Evolutionary conservation across 1,140 invertebrate genomes (phyloP), one percentile per base, ranked within the genome.

Genomic region (Ganaspis sp.): DNA sequence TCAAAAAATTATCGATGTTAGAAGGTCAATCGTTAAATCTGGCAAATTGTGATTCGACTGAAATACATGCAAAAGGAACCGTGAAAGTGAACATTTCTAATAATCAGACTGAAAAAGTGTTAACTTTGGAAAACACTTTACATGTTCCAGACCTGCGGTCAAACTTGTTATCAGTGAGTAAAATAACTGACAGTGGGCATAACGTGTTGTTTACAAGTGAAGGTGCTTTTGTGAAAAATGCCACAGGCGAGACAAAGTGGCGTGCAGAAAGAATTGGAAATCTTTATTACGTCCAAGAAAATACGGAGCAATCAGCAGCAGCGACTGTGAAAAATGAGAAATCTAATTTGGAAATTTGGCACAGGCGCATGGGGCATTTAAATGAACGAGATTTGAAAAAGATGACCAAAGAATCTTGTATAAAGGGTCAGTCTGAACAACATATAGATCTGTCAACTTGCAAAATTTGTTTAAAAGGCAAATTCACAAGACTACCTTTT

Each of bases 311-410:
- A 12, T 34, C 29, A 0, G 37, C 34, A 49, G 4, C 19, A 11
- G 71, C n/a, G 42, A 74, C 37, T 49, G 75, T 64, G 21, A 72
- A 73, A 12, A 38, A 29, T n/a, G 38, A 69, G 26, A 34, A 29
- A 38, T 34, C 26, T 9, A 70, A 34, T 26, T 17, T 74, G 3
- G 12, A 37, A 11, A 15, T 77, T 34, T 82, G 80, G 77, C 80
- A 82, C 40, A 17, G 77, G 9, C 23, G 75, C 34, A 12, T 82
- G 3, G 70, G 75, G 1, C 81, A 80, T 70, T 42, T 79, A 12
- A 79, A 81, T 38, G 29, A 34, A 19, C 37, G 23, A 8, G 79
- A 77, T 49, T 29, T 80, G 4, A 23, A 58, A 19, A 38, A 53
- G 53, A 69, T 79, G 45, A 29, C 1, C n/a, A 9, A 54, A 9